Evolutionary conservation across 1,140 invertebrate species (phyloP), one percentile per base, ranked within the genome.

Genomic region (Scaptomyza montana): DNA sequence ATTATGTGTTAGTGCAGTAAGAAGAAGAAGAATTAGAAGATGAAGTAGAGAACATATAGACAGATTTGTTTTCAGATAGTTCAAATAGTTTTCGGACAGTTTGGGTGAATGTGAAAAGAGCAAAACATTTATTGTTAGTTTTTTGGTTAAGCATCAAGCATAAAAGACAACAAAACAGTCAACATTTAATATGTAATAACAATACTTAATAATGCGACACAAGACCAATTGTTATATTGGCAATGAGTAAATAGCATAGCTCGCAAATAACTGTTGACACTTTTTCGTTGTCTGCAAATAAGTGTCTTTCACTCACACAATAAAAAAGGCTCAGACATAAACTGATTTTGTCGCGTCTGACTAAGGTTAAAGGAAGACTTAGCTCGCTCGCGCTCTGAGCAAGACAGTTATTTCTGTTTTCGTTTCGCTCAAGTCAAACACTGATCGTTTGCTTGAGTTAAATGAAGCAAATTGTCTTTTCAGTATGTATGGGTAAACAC

Each of bases 101-200:
- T 33, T 33, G 33, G 21, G 19, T n/a, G 28, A 45, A 41, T 13
- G 28, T 30, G 64, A 49, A 60, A 51, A 67, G 49, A 66, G 64
- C 55, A 72, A 67, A 66, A 72, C 49, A 72, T 60, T 60, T 53
- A 66, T 47, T 49, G 69, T 72, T 72, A 72, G 68, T 51, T 49
- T 45, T 25, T 25, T 13, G 16, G 13, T 25, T 65, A 71, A 64
- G 61, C 51, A 51, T 16, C 55, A 54, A 19, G 62, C 28, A 55
- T 49, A 1, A 25, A 50, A 70, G 51, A 71, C 61, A 65, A 65
- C 61, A 33, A 5, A 33, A 33, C 12, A 43, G n/a, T 43, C 61
- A 65, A 65, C 68, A 56, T 45, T 70, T 56, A 57, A 71, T 53
- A n/a, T n/a, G n/a, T n/a, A 57, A 2, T 56, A 6, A 6, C 7